Evolutionary conservation across 2,797 vertebrate species (phyloP).

Genomic region (Tokudaia tokunoshimensis): DNA sequence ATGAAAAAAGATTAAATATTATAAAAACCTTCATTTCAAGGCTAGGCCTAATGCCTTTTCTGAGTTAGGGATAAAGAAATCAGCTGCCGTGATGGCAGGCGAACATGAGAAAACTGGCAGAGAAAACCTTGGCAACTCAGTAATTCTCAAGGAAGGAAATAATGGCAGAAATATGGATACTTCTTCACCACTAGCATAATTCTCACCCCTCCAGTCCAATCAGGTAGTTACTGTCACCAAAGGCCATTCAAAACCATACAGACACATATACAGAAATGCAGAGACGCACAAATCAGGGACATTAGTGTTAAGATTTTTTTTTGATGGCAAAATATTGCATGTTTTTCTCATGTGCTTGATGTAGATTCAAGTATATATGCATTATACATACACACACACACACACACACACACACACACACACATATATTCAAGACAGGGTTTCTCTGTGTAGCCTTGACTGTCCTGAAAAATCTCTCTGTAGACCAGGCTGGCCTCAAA

Average conservation of each 20-base stretch:
- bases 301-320: not conserved
- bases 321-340: not conserved
- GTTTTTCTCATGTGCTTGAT: not conserved
- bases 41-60: conserved; percentile 71
- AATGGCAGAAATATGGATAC: conserved; percentile 12
- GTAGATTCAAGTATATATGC: not conserved
- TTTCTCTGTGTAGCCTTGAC: not conserved
- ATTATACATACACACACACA: too few species aligned
- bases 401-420: too few species aligned
- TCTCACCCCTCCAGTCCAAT: not conserved
- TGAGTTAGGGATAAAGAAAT: conserved; percentile 64
- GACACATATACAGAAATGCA: not conserved
- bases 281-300: not conserved
- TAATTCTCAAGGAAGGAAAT: not conserved
- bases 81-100: conserved; percentile 22
- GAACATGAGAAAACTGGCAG: conserved; percentile 66
- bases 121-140: conserved; percentile 30
- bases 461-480: not conserved
- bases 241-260: not conserved
- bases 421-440: not conserved
- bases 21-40: conserved; percentile 78
- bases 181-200: conserved; percentile 14
- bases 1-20: conserved; percentile 79
- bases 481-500: not conserved
- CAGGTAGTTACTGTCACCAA: conserved; percentile 43